Evolutionary conservation across 2,888 invertebrate species (phyloP), one percentile per base, ranked within the genome.

Genomic region (Netelia virgata): DNA sequence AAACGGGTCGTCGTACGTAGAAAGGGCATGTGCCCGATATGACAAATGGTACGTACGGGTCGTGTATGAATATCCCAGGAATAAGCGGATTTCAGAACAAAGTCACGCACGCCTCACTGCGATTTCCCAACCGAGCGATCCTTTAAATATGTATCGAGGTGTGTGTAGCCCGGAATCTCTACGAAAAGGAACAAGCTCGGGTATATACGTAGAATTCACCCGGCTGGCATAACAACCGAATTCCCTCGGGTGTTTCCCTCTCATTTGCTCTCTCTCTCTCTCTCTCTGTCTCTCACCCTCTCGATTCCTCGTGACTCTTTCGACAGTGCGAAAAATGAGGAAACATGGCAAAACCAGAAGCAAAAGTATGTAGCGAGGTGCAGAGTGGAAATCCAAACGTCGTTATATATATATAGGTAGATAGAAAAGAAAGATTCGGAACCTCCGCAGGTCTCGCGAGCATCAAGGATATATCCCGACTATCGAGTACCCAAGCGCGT

Each of bases 101-200:
- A 79, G 80, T 81, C 85, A 77, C 80, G 76, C 61, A 36, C 70
- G 20, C 64, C 18, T 55, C 20, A 23, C 63, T 64, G 57, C 73
- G 83, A 86, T 86, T 86, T 86, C 77, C 83, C 83, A 80, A 79
- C 75, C 82, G 85, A 83, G 75, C 77, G 76, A 79, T 85, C 75
- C 84, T 80, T 85, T 83, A 83, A 85, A 85, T 86, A 85, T 84
- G 82, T 82, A 85, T 85, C 75, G 80, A 68, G 66, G 64, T 73
- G 68, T 73, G 68, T 61, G 68, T 76, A 68, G 83, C 70, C 59
- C 57, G 61, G 55, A 53, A 63, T 57, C 36, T 36, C 36, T 6
- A 36, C n/a, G 50, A 53, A 18, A 50, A 78, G 18, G 20, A 64
- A 64, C 20, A 47, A 68, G n/a, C 36, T 28, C 23, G n/a, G 6